Evolutionary conservation across 2,888 invertebrate species (phyloP).

Genomic region (Synanthedon vespiformis): DNA sequence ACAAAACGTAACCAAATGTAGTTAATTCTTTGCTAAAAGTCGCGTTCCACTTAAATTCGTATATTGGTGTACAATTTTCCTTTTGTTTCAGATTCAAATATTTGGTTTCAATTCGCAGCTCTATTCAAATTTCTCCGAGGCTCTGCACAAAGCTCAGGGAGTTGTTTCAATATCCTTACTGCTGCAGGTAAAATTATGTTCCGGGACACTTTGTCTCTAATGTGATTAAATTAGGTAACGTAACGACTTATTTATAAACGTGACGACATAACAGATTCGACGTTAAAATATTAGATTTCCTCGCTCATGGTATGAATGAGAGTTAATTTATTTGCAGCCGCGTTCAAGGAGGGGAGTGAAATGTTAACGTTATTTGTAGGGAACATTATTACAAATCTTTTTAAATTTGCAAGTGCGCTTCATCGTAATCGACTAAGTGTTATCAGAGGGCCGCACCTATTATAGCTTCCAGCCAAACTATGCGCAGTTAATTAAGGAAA

Average conservation of each 20-base stretch:
- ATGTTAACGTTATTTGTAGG: neutral
- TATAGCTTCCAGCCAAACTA: slow-evolving; percentile 47
- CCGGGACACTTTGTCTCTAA: neutral
- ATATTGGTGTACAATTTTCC: slow-evolving; percentile 9
- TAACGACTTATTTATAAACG: neutral
- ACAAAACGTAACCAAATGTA: neutral
- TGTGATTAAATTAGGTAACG: neutral
- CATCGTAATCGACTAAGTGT: slow-evolving; percentile 45
- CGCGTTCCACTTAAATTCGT: slow-evolving; percentile 1
- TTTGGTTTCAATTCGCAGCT: slow-evolving; percentile 98
- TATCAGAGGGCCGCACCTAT: slow-evolving; percentile 56
- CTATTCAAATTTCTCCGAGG: slow-evolving; percentile 96
- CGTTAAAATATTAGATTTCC: neutral
- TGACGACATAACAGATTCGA: neutral
- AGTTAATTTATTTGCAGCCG: neutral
- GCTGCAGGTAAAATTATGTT: slow-evolving; percentile 80
- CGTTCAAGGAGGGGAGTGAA: neutral
- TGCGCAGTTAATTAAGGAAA: slow-evolving; percentile 66
- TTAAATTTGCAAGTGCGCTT: slow-evolving; percentile 26
- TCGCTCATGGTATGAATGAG: neutral
- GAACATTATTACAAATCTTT: neutral
- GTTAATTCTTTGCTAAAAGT: slow-evolving; percentile 4
- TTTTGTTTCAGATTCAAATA: slow-evolving; percentile 91
- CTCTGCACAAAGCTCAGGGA: slow-evolving; percentile 93
- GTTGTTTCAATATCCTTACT: slow-evolving; percentile 94